Percentiles rank a stretch among this genome's conserved stretches.
These are phyloP conservation scores for Trisateles emortualis DNA, from an alignment of 2,888 invertebrate species.

Conservation along the genomic window DNA sequence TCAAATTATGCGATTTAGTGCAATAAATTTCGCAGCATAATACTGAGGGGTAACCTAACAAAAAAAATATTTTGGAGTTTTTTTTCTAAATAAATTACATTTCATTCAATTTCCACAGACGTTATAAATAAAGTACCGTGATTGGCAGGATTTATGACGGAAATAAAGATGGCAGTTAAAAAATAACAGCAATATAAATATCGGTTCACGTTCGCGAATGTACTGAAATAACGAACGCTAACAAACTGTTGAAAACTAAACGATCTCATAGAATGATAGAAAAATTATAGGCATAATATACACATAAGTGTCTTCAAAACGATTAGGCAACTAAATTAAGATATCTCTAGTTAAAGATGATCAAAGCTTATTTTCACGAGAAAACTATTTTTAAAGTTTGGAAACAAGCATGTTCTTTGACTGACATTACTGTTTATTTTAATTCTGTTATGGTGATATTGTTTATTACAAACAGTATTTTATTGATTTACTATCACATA, in stretches of 20 bases:
- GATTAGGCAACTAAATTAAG: constrained; percentile 32
- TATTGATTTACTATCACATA: too few relatives aligned
- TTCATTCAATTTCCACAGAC: constrained; percentile 32
- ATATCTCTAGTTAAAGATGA: constrained; percentile 21
- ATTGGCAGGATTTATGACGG: constrained; percentile 45
- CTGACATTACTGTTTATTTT: constrained; percentile 2
- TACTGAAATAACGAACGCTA: constrained; percentile 38
- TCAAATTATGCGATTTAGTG: constrained; percentile 76
- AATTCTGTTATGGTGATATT: not conserved
- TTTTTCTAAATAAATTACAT: constrained; percentile 40
- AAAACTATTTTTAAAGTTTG: constrained; percentile 16
- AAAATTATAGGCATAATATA: constrained; percentile 32
- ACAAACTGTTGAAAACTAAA: constrained; percentile 41
- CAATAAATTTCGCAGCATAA: constrained; percentile 57
- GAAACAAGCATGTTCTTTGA: constrained; percentile 27
- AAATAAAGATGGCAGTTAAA: constrained; percentile 45
- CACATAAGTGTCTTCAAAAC: constrained; percentile 32
- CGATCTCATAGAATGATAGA: constrained; percentile 42
- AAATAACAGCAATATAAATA: constrained; percentile 39
- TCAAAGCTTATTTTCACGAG: constrained; percentile 24
- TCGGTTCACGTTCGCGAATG: constrained; percentile 32
- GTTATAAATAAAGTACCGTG: constrained; percentile 41
- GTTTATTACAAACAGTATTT: too few relatives aligned
- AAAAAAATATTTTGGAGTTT: constrained; percentile 22
- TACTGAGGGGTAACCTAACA: constrained; percentile 21